A percentile compares a stretch with the other conserved stretches of the same genome.
These are phyloP conservation scores for Rhamnusium bicolor DNA, from an alignment of 2,888 invertebrate genomes.

Conservation along the genomic window DNA sequence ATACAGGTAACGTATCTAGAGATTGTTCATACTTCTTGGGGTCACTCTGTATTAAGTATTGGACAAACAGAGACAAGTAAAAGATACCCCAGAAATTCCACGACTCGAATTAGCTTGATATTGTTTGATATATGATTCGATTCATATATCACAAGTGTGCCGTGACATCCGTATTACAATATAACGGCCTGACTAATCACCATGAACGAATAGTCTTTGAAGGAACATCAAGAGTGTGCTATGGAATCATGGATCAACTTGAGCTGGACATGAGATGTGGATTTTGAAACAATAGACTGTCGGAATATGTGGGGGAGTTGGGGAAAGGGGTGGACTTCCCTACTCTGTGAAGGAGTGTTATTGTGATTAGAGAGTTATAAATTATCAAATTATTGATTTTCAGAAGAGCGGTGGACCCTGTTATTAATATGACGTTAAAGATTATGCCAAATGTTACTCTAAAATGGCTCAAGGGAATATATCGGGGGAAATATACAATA, in stretches of 20 bases:
- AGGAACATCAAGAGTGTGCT: slow-evolving; percentile 54
- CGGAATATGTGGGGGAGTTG: slow-evolving; percentile 42
- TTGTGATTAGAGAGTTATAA: slow-evolving; percentile 52
- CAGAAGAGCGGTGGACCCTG: slow-evolving; percentile 20
- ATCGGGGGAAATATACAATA: background rate
- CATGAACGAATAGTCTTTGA: slow-evolving; percentile 63
- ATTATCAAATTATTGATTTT: slow-evolving; percentile 54
- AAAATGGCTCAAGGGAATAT: background rate
- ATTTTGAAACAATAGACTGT: slow-evolving; percentile 57
- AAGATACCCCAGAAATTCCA: slow-evolving; percentile 46
- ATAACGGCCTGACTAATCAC: slow-evolving; percentile 68
- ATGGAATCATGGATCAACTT: slow-evolving; percentile 49
- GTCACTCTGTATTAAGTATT: slow-evolving; percentile 17
- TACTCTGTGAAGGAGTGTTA: slow-evolving; percentile 44
- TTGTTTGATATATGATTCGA: slow-evolving; percentile 68
- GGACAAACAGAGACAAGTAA: slow-evolving; percentile 32
- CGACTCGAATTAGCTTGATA: slow-evolving; percentile 61
- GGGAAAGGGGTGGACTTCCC: slow-evolving; percentile 35
- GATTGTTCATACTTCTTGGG: no score
- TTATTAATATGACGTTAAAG: slow-evolving; percentile 28
- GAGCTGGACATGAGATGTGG: slow-evolving; percentile 56
- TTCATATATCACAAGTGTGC: slow-evolving; percentile 67
- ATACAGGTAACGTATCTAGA: no score
- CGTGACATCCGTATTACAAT: slow-evolving; percentile 63
- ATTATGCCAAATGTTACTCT: slow-evolving; percentile 26